Conservation (phyloP, 2,888 invertebrate genomes). For the Drosophila vallismaia region DNA sequence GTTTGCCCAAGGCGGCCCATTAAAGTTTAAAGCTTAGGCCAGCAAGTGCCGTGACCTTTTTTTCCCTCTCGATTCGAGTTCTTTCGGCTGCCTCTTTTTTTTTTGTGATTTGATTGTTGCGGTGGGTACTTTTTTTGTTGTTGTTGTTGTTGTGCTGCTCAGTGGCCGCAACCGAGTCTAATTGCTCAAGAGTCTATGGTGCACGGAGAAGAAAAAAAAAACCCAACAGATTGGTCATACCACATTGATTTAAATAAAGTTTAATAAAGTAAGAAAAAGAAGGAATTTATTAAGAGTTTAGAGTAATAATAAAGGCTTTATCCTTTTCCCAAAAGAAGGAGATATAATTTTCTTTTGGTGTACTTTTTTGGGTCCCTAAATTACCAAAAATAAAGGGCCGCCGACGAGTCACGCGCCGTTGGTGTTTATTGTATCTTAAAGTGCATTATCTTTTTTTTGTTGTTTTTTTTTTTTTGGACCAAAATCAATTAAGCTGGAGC, state of each 20-base stretch:
- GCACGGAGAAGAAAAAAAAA: constrained; percentile 5
- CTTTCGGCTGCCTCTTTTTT: constrained; percentile 44
- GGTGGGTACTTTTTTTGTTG: constrained; percentile 19
- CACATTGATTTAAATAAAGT: not conserved
- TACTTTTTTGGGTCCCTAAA: not conserved
- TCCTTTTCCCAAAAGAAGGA: too few species aligned
- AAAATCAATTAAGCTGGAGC: constrained; percentile 58
- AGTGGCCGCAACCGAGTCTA: constrained; percentile 62
- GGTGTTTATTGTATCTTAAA: constrained; percentile 47
- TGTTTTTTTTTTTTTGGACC: not conserved
- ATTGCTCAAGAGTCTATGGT: constrained; percentile 58
- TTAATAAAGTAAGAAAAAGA: not conserved
- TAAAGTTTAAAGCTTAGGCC: constrained; percentile 55
- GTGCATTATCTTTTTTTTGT: constrained; percentile 54
- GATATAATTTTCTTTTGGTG: not conserved
- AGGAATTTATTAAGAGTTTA: not conserved
- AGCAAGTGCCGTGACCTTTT: constrained; percentile 76
- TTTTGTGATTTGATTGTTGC: constrained; percentile 26
- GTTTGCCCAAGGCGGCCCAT: constrained; percentile 69
- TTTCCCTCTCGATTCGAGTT: constrained; percentile 60
- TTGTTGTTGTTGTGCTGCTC: constrained; percentile 25
- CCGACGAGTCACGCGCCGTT: constrained; percentile 57
- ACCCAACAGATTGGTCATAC: not conserved
- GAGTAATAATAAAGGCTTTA: too few species aligned
- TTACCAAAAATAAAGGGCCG: constrained; percentile 2